Base-by-base conservation (phyloP, 2,113 vertebrate species). In the Carollia perspicillata region DNA sequence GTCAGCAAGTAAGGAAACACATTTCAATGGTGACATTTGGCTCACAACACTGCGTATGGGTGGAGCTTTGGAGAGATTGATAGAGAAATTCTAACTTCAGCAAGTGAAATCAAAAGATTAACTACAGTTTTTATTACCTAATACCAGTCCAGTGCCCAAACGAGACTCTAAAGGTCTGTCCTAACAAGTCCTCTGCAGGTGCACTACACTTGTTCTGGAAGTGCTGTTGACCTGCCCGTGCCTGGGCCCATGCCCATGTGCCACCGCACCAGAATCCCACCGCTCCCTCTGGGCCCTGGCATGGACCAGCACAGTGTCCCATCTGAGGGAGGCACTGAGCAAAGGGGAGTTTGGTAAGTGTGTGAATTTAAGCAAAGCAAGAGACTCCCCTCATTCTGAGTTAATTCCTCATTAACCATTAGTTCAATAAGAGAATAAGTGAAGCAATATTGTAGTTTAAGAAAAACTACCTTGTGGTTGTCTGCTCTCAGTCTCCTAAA, bases 201-300 rank as follows among this genome's bases (percentile, higher is more conserved):
- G 87, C 95, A 95, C 16, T 0, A 90, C 96, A 93, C 91, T 95
- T 96, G 95, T 95, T 98, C 94, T 97, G 97, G 95, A 97, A 94
- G 96, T 93, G 63, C 74, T 95, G 97, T 77, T 98, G 98, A 98
- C 97, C 93, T 91, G 90, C 58, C 83, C 78, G 94, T 97, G 96
- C 96, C 97, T 97, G 77, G 89, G 96, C 93, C 98, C 98, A 90
- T 87, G 96, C 93, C 98, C 98, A 90, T 87, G 97, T 90, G 33
- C 26, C 85, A 66, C 80, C 84, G 0, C 94, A 98, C 98, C 98
- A 98, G 98, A 99, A 98, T 98, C 98, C 60, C 83, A 95, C 91
- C 95, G 80, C 35, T 72, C 88, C 80, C 89, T 74, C 96, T 97
- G 97, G 96, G 60, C 97, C 89, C 97, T 80, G 94, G 96, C 95